Conservation (phyloP, 2,113 vertebrate genomes). For the Chaetops frenatus region DNA sequence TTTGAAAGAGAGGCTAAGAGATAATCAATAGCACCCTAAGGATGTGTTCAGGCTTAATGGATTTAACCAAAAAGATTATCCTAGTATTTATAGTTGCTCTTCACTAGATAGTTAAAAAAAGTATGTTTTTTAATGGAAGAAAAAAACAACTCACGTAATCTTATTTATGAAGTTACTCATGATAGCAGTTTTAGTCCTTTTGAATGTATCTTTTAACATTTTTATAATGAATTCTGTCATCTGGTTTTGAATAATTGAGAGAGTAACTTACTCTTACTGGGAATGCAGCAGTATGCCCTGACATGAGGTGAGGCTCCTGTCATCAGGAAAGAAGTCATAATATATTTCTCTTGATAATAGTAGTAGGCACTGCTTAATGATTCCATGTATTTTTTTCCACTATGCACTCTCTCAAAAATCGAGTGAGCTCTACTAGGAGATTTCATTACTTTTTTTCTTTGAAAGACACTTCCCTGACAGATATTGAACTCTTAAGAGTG, state of each 20-base stretch:
- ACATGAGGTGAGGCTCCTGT: not conserved
- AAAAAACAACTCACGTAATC: not conserved
- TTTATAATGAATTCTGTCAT: not conserved
- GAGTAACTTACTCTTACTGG: not conserved
- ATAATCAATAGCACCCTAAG: slow-evolving; percentile 22
- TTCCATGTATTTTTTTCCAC: not conserved
- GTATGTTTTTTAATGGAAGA: not conserved
- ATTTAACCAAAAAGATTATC: not conserved
- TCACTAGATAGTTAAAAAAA: not conserved
- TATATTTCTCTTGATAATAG: not conserved
- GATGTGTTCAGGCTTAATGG: not conserved
- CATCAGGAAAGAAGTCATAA: not conserved
- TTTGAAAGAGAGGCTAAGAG: slow-evolving; percentile 6
- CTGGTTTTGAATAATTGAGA: not conserved
- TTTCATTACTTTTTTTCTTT: not conserved
- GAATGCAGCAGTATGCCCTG: not conserved
- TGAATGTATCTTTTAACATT: not conserved
- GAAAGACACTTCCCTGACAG: not conserved
- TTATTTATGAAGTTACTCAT: not conserved
- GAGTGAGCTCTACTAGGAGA: not conserved
- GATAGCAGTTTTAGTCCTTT: not conserved
- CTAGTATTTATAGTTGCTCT: not conserved
- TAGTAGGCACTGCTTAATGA: not conserved
- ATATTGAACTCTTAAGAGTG: not conserved
- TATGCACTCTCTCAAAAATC: not conserved